Evolutionary conservation across 2,113 vertebrate species (phyloP).

Genomic region (Phocoena sinus): DNA sequence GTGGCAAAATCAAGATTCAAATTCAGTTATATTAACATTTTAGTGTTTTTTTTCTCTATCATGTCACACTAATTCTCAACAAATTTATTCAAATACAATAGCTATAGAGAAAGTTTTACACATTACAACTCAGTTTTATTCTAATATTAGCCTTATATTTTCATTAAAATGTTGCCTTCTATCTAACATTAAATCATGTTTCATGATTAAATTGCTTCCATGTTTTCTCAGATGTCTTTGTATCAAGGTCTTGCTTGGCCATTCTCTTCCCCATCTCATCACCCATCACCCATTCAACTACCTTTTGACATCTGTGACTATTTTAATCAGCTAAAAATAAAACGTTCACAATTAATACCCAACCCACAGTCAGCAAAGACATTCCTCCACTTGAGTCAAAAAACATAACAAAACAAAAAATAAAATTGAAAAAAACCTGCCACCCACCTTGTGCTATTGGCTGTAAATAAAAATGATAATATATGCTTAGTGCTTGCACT

Average conservation of each 20-base stretch:
- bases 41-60: background rate
- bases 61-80: background rate
- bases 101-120: background rate
- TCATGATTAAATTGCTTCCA: background rate
- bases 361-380: background rate
- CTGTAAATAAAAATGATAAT: background rate
- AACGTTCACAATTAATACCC: background rate
- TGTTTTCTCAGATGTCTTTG: background rate
- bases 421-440: background rate
- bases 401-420: background rate
- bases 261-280: background rate
- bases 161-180: background rate
- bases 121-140: background rate
- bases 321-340: background rate
- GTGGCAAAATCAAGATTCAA: background rate
- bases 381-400: no score
- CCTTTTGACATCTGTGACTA: background rate
- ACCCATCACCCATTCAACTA: background rate
- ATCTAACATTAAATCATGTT: background rate
- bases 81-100: background rate
- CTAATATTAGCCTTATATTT: background rate
- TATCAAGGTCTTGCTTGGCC: no score
- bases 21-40: background rate
- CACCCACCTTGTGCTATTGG: rapidly evolving
- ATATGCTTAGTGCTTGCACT: background rate